Conservation (phyloP, 2,113 vertebrate species). For the Nerophis ophidion region DNA sequence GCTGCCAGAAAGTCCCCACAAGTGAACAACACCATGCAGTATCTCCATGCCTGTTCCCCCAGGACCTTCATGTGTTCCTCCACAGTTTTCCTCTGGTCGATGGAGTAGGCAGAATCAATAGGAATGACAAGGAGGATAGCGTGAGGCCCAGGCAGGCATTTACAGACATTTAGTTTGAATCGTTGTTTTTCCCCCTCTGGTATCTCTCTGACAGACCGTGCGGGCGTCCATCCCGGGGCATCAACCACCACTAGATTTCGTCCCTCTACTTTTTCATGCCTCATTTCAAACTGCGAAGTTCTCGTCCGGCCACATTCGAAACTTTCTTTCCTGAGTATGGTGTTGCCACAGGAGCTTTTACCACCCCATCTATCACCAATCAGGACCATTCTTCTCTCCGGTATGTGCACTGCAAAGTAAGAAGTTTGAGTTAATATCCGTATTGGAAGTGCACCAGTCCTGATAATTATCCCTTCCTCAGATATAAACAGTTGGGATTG, state of each 20-base stretch:
- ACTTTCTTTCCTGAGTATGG: constrained; percentile 24
- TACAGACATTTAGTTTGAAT: constrained; percentile 33
- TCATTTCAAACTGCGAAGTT: constrained; percentile 28
- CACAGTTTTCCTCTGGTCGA: constrained; percentile 6
- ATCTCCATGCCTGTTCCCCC: constrained; percentile 33
- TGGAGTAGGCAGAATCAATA: constrained; percentile 29
- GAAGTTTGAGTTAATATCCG: background rate
- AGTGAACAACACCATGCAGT: constrained; percentile 52
- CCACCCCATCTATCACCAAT: constrained; percentile 40
- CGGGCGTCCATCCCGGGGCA: constrained; percentile 38
- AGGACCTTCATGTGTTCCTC: constrained; percentile 49
- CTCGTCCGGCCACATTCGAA: constrained; percentile 38
- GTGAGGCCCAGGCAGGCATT: constrained; percentile 39
- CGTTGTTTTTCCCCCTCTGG: constrained; percentile 34
- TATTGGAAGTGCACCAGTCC: background rate
- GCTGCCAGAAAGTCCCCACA: constrained; percentile 31
- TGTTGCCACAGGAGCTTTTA: constrained; percentile 45
- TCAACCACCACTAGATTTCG: constrained; percentile 42
- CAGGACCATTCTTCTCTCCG: constrained; percentile 30
- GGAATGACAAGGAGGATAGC: constrained; percentile 39
- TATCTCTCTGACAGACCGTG: constrained; percentile 30
- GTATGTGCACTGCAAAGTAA: background rate
- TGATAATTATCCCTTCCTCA: background rate
- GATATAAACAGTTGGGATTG: no score
- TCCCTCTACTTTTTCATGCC: constrained; percentile 17